Conservation (phyloP, 2,888 invertebrate genomes). For the Aphidius colemani region DNA sequence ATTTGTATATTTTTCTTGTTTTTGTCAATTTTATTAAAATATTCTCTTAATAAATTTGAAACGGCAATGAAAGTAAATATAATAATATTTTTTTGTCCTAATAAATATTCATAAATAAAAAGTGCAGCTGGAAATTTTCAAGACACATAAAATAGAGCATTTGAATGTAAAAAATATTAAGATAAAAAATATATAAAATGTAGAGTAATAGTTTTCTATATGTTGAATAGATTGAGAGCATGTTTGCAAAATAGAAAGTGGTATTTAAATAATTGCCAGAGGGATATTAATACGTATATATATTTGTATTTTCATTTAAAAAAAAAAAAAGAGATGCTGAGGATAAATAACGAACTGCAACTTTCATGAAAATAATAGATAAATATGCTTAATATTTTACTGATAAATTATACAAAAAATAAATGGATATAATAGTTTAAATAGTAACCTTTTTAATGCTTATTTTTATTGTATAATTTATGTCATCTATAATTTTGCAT, state of each 20-base stretch:
- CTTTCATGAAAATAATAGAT: not conserved
- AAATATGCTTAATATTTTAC: too few relatives aligned
- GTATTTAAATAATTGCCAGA: conserved; percentile 34
- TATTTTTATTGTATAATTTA: too few relatives aligned
- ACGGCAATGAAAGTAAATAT: too few relatives aligned
- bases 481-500: too few relatives aligned
- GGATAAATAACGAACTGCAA: conserved; percentile 21
- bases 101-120: conserved; percentile 13
- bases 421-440: too few relatives aligned
- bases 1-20: not conserved
- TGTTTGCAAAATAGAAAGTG: conserved; percentile 40
- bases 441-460: too few relatives aligned
- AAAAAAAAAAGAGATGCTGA: conserved; percentile 7
- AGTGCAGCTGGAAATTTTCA: conserved; percentile 5
- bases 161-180: not conserved
- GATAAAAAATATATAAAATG: conserved; percentile 15
- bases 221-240: conserved; percentile 36
- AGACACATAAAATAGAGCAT: not conserved
- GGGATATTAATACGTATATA: conserved; percentile 29
- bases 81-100: not conserved
- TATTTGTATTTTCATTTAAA: not conserved
- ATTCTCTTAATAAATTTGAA: not conserved
- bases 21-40: not conserved
- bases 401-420: too few relatives aligned
- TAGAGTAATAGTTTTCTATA: conserved; percentile 34